Evolutionary conservation across 2,888 invertebrate species (phyloP), one percentile per base, ranked within the genome.

Genomic region (Pogonocherus hispidulus): DNA sequence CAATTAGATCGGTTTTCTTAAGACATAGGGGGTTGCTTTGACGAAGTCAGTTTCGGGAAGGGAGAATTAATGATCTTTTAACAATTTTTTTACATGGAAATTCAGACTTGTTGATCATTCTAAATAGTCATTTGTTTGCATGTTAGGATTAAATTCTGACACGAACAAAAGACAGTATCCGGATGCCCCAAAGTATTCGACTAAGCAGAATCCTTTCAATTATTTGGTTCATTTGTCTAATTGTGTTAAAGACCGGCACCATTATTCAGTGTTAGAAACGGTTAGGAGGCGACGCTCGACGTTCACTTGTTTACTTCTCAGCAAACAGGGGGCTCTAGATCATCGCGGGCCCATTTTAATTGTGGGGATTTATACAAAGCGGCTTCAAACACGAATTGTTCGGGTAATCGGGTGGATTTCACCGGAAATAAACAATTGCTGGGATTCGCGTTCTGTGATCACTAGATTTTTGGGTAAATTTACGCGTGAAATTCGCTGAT

Each of bases 361-460:
- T 83, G 82, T 78, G 75, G 75, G 78, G 80, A 83, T 81, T 82
- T 81, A 75, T 79, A 80, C 83, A 83, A 81, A 82, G 82, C 79
- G 81, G 78, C 74, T 73, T 74, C 71, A 75, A 73, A 77, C 47
- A 27, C 47, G 47, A 60, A 35, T 60, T 35, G 35, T 60, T 49
- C 74, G 80, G 71, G 78, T 81, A 83, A 83, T 83, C 81, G 83
- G 77, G 81, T 81, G 83, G 52, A 82, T 77, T 76, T 74, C 69
- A 68, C 70, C 73, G 82, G 82, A 83, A 83, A 82, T 83, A 83
- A 83, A 83, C 83, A 82, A 83, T 83, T 81, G 83, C 81, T 79
- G 77, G 78, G 80, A 82, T 82, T 82, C 81, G 80, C 80, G 78
- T 73, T 74, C 76, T 78, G 74, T 78, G 76, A 71, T 68, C 70